Evolutionary conservation across 2,888 invertebrate species (phyloP), one percentile per base, ranked within the genome.

Genomic region (Hemicrepidius hirtus): DNA sequence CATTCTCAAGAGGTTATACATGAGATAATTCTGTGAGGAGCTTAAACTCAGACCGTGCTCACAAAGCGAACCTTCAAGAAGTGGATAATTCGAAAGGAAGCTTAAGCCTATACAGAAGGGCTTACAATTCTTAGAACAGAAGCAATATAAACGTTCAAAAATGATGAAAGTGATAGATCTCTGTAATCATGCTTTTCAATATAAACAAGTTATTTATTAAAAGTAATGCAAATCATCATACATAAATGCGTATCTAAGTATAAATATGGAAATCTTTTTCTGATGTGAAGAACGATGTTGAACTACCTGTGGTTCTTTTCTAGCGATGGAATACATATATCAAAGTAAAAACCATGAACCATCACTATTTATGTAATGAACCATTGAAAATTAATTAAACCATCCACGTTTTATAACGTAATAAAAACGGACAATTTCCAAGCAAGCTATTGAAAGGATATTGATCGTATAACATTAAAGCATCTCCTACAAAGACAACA

Each of bases 351-450:
- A 50, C 37, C 21, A n/a, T 50, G 37, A 37, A 65, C 50, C 37
- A 53, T 40, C 50, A 66, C 37, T 53, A 40, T 40, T 66, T 55
- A 55, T 12, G 20, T 37, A 21, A 66, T 28, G 53, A 55, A 55
- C 53, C 24, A 55, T 55, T 66, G 55, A 66, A 55, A 66, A 66
- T 57, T 66, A 53, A 66, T 66, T 66, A 66, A 66, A 66, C 66
- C 53, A 41, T 66, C 40, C 41, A 53, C 53, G 55, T 28, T 53
- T 66, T 66, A 66, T 37, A 55, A 18, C 37, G 21, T 16, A 66
- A 66, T 66, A 66, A 66, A 66, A 41, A 35, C 66, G 55, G 66
- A 66, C 44, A 66, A 53, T 50, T 65, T 65, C 55, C 63, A 63
- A 63, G 63, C 46, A 49, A 28, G 37, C 28, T 44, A 41, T 66